phyloP scores from a whole-genome alignment of 2,113 vertebrate genomes.

The Caranx ignobilis region DNA sequence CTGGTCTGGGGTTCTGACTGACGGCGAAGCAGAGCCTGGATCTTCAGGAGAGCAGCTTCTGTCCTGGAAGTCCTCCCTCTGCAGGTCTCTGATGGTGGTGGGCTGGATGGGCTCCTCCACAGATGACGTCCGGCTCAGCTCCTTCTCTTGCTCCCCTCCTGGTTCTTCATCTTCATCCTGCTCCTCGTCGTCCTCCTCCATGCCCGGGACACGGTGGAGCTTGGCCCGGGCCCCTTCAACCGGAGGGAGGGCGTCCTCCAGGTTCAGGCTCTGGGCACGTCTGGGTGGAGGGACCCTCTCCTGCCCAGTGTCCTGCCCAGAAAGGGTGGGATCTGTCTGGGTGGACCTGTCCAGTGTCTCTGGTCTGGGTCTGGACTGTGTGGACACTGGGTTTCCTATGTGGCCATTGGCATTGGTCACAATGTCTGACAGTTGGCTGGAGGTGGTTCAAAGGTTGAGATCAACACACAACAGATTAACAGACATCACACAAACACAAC shows the following conservation, averaged over 20 bases:
- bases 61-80: conserved; percentile 79
- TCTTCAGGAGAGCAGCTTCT: conserved; percentile 75
- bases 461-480: conserved; percentile 49
- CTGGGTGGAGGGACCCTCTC: conserved; percentile 47
- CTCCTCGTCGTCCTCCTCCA: conserved; percentile 74
- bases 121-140: conserved; percentile 64
- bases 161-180: conserved; percentile 56
- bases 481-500: conserved; percentile 31
- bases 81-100: conserved; percentile 63
- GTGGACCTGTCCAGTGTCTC: conserved; percentile 74
- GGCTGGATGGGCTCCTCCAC: conserved; percentile 81
- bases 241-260: conserved; percentile 79
- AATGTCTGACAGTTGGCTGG: conserved; percentile 73
- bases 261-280: conserved; percentile 69
- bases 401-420: conserved; percentile 74
- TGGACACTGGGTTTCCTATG: conserved; percentile 40
- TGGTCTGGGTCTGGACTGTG: conserved; percentile 39
- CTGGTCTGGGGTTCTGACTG: conserved; percentile 56
- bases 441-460: conserved; percentile 55
- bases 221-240: conserved; percentile 58
- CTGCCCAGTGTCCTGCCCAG: conserved; percentile 15
- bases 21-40: conserved; percentile 21
- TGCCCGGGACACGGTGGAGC: conserved; percentile 61
- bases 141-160: conserved; percentile 65
- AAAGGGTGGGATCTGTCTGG: conserved; percentile 76